These are phyloP conservation scores for Heteromyza rotundicornis DNA, from an alignment of 2,888 invertebrate species.

Conservation along the genomic window DNA sequence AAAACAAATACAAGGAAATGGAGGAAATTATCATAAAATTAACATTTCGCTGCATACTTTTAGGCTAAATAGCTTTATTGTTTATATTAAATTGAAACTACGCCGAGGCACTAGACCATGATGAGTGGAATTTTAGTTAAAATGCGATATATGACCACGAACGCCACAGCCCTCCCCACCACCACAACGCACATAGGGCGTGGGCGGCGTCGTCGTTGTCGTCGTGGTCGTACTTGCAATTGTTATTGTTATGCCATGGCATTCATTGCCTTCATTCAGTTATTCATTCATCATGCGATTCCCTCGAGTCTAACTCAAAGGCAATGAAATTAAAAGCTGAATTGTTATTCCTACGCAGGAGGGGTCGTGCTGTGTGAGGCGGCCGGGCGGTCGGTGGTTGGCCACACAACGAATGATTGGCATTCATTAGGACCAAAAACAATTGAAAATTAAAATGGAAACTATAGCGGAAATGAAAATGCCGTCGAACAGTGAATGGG, in stretches of 20 bases:
- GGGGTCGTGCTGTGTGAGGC: background rate
- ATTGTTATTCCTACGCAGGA: constrained; percentile 34
- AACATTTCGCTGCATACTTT: background rate
- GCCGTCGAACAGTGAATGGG: too few relatives aligned
- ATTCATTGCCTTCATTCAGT: background rate
- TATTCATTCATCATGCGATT: constrained; percentile 40
- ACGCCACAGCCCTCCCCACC: background rate
- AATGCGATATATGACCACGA: background rate
- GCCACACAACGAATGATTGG: background rate
- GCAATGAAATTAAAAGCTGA: constrained; percentile 43
- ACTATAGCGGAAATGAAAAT: background rate
- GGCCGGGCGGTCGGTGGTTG: background rate
- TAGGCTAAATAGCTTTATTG: background rate
- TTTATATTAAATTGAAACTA: background rate
- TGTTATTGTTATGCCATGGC: too few relatives aligned
- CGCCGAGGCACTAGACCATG: background rate
- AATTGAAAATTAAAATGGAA: background rate
- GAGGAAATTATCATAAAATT: constrained; percentile 4
- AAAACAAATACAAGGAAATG: background rate
- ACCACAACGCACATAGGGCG: background rate
- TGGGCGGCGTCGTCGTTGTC: too few relatives aligned
- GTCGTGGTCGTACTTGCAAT: too few relatives aligned
- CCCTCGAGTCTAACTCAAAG: constrained; percentile 39
- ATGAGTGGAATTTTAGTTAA: background rate
- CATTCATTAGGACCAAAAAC: background rate